These are phyloP conservation scores for Sinocyclocheilus anshuiensis DNA, from an alignment of 2,113 vertebrate genomes.

Conservation along the genomic window DNA sequence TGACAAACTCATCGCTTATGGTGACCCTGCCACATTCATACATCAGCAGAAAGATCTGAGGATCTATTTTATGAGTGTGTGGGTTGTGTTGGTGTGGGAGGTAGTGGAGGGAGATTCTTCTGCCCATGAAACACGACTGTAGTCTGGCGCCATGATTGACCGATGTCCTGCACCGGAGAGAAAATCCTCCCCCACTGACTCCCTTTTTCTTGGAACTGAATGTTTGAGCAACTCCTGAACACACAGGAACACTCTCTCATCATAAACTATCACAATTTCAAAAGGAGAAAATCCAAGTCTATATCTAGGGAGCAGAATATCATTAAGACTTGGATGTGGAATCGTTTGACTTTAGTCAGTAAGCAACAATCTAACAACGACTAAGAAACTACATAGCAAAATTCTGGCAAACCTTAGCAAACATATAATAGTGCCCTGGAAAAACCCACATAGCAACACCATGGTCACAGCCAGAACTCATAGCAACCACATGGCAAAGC, in stretches of 20 bases:
- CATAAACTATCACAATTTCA: not conserved
- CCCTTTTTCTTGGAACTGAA: slow-evolving; percentile 36
- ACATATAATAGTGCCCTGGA: not conserved
- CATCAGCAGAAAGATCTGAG: slow-evolving; percentile 11
- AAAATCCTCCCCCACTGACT: slow-evolving; percentile 30
- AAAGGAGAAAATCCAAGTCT: not conserved
- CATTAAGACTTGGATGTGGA: not conserved
- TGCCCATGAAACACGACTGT: slow-evolving; percentile 41
- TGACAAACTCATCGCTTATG: slow-evolving; percentile 43
- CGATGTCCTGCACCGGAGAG: slow-evolving; percentile 5
- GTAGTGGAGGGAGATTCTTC: slow-evolving; percentile 2
- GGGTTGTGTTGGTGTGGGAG: slow-evolving; percentile 28
- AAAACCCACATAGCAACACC: not conserved
- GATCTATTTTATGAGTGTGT: slow-evolving; percentile 4
- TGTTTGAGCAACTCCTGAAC: slow-evolving; percentile 5
- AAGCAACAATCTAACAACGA: not conserved
- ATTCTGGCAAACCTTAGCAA: not conserved
- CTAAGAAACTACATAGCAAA: not conserved
- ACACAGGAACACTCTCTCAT: not conserved
- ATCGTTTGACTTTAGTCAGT: not conserved
- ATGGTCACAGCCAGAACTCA: not conserved
- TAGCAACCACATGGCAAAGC: not conserved
- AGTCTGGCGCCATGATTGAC: slow-evolving; percentile 36
- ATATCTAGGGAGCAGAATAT: not conserved
- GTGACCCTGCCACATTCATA: slow-evolving; percentile 30